Percentiles rank a stretch among this genome's conserved stretches.
phyloP scores from a whole-genome alignment of 2,888 invertebrate species.

The Cephus pygmeus region DNA sequence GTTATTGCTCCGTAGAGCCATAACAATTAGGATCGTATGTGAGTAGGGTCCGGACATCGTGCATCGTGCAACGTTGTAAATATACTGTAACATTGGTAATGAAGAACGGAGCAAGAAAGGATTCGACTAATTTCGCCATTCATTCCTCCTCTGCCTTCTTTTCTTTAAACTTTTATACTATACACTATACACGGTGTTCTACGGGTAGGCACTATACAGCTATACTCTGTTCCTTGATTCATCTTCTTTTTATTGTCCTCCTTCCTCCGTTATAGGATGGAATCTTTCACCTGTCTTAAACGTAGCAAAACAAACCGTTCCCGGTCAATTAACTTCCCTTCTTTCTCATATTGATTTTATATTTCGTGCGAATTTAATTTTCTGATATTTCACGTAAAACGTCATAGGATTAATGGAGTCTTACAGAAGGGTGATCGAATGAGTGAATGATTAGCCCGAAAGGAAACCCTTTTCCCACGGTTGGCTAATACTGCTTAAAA shows the following conservation, averaged over 20 bases:
- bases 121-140: background rate
- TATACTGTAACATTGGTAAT: constrained; percentile 16
- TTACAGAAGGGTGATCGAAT: background rate
- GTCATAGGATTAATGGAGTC: background rate
- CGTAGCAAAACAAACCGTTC: background rate
- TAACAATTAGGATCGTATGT: constrained; percentile 53
- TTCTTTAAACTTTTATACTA: background rate
- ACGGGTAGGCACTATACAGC: background rate
- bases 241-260: background rate
- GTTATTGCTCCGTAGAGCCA: constrained; percentile 45
- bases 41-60: constrained; percentile 11
- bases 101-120: constrained; percentile 9
- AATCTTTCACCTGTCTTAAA: background rate
- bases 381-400: background rate
- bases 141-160: background rate
- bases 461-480: background rate
- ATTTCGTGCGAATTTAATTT: background rate
- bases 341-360: background rate
- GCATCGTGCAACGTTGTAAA: constrained; percentile 6
- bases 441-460: background rate
- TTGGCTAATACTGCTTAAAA: background rate
- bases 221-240: background rate
- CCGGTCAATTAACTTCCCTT: background rate
- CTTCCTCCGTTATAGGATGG: background rate
- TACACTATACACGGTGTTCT: background rate